Evolutionary conservation across 1,140 invertebrate species (phyloP).

Genomic region (Schmidtea mediterranea): DNA sequence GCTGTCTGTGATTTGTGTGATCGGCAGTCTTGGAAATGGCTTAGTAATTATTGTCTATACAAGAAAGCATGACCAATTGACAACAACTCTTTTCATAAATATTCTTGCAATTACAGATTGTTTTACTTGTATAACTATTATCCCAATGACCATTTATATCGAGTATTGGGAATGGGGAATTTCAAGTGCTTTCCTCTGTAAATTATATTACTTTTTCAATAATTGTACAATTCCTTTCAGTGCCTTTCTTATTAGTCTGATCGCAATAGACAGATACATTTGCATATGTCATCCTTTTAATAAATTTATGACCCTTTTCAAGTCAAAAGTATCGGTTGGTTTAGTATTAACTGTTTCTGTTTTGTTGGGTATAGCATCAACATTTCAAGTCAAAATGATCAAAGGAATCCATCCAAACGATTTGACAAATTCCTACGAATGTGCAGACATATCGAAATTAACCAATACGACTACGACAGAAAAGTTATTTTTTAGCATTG

Average conservation of each 20-base stretch:
- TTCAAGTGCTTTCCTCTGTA: slow-evolving; percentile 3
- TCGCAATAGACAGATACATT: slow-evolving; percentile 12
- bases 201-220: slow-evolving; percentile 8
- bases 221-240: slow-evolving; percentile 8
- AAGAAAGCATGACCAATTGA: slow-evolving; percentile 16
- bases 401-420: no score
- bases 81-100: slow-evolving; percentile 7
- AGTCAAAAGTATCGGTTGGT: slow-evolving; percentile 14
- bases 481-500: not conserved
- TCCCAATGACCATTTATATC: slow-evolving; percentile 9
- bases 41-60: slow-evolving; percentile 22
- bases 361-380: not conserved
- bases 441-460: not conserved
- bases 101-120: slow-evolving; percentile 5
- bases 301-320: slow-evolving; percentile 15
- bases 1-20: not conserved
- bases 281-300: slow-evolving; percentile 24
- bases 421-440: no score
- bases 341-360: not conserved
- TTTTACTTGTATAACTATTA: slow-evolving; percentile 8
- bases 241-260: slow-evolving; percentile 7
- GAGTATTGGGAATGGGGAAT: slow-evolving; percentile 5
- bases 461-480: not conserved
- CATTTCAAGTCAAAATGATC: not conserved
- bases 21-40: slow-evolving; percentile 16